These are phyloP conservation scores for Sebastes kiyomatsui DNA, from an alignment of 2,797 vertebrate species.

Conservation along the genomic window DNA sequence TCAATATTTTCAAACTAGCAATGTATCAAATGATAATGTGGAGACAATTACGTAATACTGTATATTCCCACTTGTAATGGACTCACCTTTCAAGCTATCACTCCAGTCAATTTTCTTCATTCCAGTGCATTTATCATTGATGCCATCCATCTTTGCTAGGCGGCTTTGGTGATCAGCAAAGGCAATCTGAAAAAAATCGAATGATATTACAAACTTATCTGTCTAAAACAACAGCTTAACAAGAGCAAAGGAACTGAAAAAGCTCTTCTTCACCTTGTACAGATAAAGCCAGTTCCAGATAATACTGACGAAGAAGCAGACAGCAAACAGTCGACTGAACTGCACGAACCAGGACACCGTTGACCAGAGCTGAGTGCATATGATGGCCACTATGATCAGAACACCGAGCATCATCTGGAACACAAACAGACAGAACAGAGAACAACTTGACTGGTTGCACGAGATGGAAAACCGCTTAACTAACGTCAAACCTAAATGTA, in stretches of 20 bases:
- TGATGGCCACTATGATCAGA: slow-evolving; percentile 71
- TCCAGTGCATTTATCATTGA: slow-evolving; percentile 81
- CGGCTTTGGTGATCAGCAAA: slow-evolving; percentile 92
- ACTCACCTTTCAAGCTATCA: slow-evolving; percentile 85
- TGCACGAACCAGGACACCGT: slow-evolving; percentile 87
- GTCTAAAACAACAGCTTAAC: not conserved
- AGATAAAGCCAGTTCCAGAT: slow-evolving; percentile 96
- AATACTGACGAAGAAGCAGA: slow-evolving; percentile 90
- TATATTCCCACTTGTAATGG: too few relatives aligned
- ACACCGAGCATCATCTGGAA: slow-evolving; percentile 64
- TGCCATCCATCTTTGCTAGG: slow-evolving; percentile 83
- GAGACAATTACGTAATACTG: not conserved
- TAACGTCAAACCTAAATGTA: not conserved
- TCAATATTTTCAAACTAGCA: not conserved
- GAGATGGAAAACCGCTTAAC: not conserved
- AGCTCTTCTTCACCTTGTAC: slow-evolving; percentile 87
- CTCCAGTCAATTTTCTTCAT: slow-evolving; percentile 85
- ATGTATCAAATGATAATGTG: not conserved
- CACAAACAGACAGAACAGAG: not conserved
- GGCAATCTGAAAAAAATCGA: slow-evolving; percentile 77
- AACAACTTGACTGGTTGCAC: not conserved
- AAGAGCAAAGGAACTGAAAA: not conserved
- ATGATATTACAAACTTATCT: not conserved
- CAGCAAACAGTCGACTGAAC: slow-evolving; percentile 82
- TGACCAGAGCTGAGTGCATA: slow-evolving; percentile 89